These are phyloP conservation scores for Catocala sponsa DNA, from an alignment of 2,888 invertebrate species.

Conservation along the genomic window DNA sequence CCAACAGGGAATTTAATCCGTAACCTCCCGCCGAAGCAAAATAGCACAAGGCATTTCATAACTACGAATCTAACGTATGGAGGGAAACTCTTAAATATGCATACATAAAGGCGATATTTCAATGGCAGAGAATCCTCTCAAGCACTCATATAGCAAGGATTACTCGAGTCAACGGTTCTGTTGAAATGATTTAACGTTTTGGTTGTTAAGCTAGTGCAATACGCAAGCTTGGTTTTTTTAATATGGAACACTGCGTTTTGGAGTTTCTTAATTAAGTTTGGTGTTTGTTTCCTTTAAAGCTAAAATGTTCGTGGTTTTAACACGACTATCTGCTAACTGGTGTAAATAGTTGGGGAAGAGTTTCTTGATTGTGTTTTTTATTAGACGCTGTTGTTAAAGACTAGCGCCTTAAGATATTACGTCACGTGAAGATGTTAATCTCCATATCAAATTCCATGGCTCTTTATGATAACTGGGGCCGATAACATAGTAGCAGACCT, in stretches of 20 bases:
- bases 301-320: too few relatives aligned
- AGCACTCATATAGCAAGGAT: constrained; percentile 49
- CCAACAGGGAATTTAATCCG: constrained; percentile 66
- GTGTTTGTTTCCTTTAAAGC: neutral
- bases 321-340: too few relatives aligned
- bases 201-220: constrained; percentile 41
- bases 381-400: too few relatives aligned
- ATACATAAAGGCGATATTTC: constrained; percentile 45
- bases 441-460: too few relatives aligned
- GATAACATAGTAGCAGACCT: too few relatives aligned
- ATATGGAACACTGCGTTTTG: neutral
- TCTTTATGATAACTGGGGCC: too few relatives aligned
- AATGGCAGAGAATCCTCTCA: constrained; percentile 35
- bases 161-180: constrained; percentile 50
- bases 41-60: constrained; percentile 68
- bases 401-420: too few relatives aligned
- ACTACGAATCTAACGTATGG: constrained; percentile 56
- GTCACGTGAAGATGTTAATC: too few relatives aligned
- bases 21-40: constrained; percentile 62
- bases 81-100: constrained; percentile 42
- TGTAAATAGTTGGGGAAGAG: too few relatives aligned
- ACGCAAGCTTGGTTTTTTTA: constrained; percentile 19
- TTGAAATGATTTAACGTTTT: constrained; percentile 52
- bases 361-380: too few relatives aligned
- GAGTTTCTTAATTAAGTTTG: constrained; percentile 1